Evolutionary conservation across 2,797 vertebrate species (phyloP).

Genomic region (Buphagus erythrorhynchus): DNA sequence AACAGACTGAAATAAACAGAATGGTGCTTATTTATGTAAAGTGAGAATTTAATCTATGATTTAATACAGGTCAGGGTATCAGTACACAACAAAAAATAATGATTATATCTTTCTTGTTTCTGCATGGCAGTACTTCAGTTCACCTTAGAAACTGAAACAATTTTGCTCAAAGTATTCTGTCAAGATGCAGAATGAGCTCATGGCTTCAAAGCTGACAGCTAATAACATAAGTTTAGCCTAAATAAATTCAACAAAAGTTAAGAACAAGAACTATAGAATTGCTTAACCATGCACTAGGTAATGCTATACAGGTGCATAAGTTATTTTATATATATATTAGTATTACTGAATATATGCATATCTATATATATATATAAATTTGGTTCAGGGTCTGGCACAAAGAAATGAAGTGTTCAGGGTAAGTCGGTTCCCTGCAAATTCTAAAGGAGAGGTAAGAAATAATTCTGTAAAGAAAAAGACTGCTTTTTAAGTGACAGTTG

Average conservation of each 20-base stretch:
- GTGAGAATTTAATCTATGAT: background rate
- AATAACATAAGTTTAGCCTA: background rate
- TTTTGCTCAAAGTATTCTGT: background rate
- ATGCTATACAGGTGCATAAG: background rate
- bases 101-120: background rate
- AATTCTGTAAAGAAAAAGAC: background rate
- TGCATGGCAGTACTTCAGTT: background rate
- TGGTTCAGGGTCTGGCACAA: background rate
- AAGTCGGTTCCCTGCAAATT: background rate
- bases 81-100: background rate
- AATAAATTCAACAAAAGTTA: background rate
- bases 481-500: background rate
- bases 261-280: background rate
- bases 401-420: background rate
- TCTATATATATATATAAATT: background rate
- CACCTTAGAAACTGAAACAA: background rate
- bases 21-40: background rate
- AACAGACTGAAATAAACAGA: background rate
- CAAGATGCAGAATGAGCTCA: background rate
- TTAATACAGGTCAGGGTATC: background rate
- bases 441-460: background rate
- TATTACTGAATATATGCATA: too few relatives aligned
- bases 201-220: background rate
- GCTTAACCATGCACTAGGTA: background rate
- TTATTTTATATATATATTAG: background rate